Percentiles rank a stretch among this genome's conserved stretches.
Evolutionary conservation across 2,113 vertebrate species (phyloP).

Genomic region (Coptodon rendalli): DNA sequence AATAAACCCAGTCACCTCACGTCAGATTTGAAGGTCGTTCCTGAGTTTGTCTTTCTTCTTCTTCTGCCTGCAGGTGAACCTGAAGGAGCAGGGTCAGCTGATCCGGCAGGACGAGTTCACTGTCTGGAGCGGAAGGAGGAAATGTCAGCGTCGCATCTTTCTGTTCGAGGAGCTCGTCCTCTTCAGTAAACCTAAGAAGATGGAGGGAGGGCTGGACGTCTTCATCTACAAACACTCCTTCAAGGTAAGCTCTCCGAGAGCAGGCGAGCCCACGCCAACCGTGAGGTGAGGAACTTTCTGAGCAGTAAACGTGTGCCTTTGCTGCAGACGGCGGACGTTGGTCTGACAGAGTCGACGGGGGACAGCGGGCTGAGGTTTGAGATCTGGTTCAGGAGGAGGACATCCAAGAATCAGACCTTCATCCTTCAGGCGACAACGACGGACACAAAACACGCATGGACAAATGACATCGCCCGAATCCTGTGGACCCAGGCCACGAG

Average conservation of each 20-base stretch:
- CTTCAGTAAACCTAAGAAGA: constrained; percentile 80
- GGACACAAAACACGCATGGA: constrained; percentile 81
- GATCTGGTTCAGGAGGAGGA: constrained; percentile 81
- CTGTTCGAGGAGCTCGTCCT: constrained; percentile 83
- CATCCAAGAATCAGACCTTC: constrained; percentile 79
- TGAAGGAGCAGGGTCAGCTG: constrained; percentile 83
- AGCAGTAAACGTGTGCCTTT: not conserved
- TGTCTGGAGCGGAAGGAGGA: constrained; percentile 74
- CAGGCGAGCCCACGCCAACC: not conserved
- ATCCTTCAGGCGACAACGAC: constrained; percentile 70
- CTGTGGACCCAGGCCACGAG: constrained; percentile 89
- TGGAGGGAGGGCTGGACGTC: constrained; percentile 73
- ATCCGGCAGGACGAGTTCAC: constrained; percentile 80
- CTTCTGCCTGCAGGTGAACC: constrained; percentile 70
- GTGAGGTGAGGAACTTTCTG: not conserved
- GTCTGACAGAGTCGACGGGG: constrained; percentile 77
- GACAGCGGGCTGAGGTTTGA: constrained; percentile 77
- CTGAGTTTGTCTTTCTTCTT: not conserved
- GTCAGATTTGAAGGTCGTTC: not conserved
- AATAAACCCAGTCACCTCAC: not conserved
- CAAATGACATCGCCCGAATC: constrained; percentile 81
- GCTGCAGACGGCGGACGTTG: constrained; percentile 75
- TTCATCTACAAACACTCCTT: constrained; percentile 82
- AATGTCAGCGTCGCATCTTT: constrained; percentile 76
- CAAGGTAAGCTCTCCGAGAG: constrained; percentile 58